Percentiles rank a stretch among this genome's conserved stretches.
Evolutionary conservation across 2,797 vertebrate species (phyloP).

Genomic region (Clamator glandarius): DNA sequence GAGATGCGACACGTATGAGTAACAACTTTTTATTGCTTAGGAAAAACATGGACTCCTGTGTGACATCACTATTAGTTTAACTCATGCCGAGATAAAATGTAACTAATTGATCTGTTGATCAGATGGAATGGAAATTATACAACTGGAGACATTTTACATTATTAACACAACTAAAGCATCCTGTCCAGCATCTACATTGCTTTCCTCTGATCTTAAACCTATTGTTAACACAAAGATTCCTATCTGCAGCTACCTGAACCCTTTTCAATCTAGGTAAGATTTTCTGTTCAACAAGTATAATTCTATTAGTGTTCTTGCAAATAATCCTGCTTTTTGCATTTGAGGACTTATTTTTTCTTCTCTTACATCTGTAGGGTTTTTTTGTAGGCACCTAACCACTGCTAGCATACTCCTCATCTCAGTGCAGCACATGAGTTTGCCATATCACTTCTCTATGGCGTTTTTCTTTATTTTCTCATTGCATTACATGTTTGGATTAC

Average conservation of each 20-base stretch:
- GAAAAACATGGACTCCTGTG: neutral
- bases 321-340: neutral
- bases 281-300: neutral
- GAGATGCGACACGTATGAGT: neutral
- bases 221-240: neutral
- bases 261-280: neutral
- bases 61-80: neutral
- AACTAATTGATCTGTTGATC: constrained; percentile 7
- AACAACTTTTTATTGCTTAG: neutral
- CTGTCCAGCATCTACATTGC: neutral
- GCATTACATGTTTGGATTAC: neutral
- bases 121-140: neutral
- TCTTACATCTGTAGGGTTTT: neutral
- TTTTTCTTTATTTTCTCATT: neutral
- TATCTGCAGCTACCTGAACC: neutral
- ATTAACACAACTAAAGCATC: neutral
- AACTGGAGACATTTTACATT: neutral
- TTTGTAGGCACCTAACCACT: neutral
- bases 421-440: neutral
- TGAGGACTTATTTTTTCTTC: neutral
- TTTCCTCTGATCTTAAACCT: neutral
- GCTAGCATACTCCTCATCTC: neutral
- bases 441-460: neutral
- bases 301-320: neutral
- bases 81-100: neutral